phyloP scores from a whole-genome alignment of 2,888 invertebrate genomes.

The Rhagophthalmus giganteus region DNA sequence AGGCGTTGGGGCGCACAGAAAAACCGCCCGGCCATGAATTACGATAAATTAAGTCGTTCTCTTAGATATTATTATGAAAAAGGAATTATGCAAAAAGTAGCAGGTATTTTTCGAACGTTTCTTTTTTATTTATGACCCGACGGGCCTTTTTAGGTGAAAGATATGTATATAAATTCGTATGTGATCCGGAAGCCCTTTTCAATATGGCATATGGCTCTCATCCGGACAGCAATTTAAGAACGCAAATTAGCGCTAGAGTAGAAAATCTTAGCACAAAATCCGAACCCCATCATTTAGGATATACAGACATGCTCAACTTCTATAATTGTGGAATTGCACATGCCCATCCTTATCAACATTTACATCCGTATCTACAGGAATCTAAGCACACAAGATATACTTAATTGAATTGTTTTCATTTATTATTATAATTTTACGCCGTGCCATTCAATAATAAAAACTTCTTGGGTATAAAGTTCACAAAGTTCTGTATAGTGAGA shows the following conservation, averaged over 20 bases:
- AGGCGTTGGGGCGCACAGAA: conserved; percentile 95
- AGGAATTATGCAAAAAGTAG: conserved; percentile 98
- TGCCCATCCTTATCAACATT: conserved; percentile 51
- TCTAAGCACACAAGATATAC: conserved; percentile 44
- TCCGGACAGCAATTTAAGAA: conserved; percentile 39
- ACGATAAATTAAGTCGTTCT: conserved; percentile 91
- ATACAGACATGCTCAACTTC: conserved; percentile 55
- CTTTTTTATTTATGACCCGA: too few relatives aligned
- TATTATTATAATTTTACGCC: background rate
- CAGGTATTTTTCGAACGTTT: too few relatives aligned
- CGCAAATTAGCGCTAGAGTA: conserved; percentile 39
- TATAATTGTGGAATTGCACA: conserved; percentile 53
- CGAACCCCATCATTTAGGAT: conserved; percentile 52
- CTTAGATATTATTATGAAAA: conserved; percentile 97
- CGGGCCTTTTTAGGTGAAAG: conserved; percentile 81
- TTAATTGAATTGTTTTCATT: conserved; percentile 20
- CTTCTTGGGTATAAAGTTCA: conserved; percentile 1
- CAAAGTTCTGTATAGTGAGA: too few relatives aligned
- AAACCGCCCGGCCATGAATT: conserved; percentile 96
- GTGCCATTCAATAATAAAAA: background rate
- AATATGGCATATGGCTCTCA: conserved; percentile 72
- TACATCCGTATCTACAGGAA: conserved; percentile 52
- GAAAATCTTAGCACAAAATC: conserved; percentile 50
- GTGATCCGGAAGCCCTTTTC: conserved; percentile 89
- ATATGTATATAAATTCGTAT: conserved; percentile 96